Evolutionary conservation across 2,797 vertebrate species (phyloP), one percentile per base, ranked within the genome.

Genomic region (Mustela erminea): DNA sequence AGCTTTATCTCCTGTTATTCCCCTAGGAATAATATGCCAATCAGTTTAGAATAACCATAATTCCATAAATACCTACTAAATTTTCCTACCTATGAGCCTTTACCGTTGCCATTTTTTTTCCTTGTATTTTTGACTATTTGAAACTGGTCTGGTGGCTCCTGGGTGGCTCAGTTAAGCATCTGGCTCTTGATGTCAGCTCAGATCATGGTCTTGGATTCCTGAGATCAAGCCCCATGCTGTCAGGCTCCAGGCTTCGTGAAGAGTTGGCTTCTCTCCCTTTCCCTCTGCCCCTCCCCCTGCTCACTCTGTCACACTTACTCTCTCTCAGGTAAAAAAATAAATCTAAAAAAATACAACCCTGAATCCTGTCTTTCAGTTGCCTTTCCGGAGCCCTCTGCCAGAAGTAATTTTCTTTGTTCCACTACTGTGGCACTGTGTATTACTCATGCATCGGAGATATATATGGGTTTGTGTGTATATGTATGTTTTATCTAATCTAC

Each of bases 401-500:
- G 75, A 83, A 91, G 29, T 93, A 87, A 92, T 91, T 88, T 80
- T 84, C 87, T 92, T 68, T 92, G 35, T 29, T 92, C 94, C 38
- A 43, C 4, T 43, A 14, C 32, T 92, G 10, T 88, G 35, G 84
- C 38, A 64, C 20, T 96, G 21, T 38, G 20, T 77, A 90, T 41
- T 70, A 83, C 25, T 87, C 49, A 84, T 41, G 46, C 70, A 21
- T 88, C 41, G 11, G 58, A 87, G 21, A 38, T 62, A 49, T 88
- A 32, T 32, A 46, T 84, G 32, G 21, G 27, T 66, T 88, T 91
- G 10, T 92, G 32, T 96, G 18, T 70, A 62, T 83, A 72, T 72
- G 5, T 77, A 9, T 87, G 8, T 74, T 85, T 96, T 85, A 78
- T 62, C 60, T 78, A 78, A 93, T 58, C 12, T 54, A 49, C 7